Evolutionary conservation across 1,140 invertebrate species (phyloP).

Genomic region (Chrysomallon squamiferum): DNA sequence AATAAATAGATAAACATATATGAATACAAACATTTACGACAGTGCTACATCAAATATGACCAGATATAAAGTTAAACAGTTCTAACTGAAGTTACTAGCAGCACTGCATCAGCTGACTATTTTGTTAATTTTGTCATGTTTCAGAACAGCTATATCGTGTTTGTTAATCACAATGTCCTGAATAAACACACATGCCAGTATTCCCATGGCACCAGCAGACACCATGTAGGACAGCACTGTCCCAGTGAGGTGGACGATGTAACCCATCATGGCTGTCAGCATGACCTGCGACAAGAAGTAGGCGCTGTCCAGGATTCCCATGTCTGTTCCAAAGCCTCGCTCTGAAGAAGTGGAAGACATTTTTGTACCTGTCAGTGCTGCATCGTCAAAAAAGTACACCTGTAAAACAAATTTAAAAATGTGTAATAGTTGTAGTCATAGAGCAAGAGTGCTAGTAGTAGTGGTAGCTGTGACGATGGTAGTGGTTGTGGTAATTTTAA

Average conservation of each 20-base stretch:
- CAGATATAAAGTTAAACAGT: no score
- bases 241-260: conserved; percentile 63
- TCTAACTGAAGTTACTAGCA: no score
- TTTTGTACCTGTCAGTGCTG: background rate
- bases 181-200: conserved; percentile 53
- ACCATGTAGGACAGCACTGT: conserved; percentile 63
- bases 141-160: no score
- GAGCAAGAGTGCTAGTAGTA: no score
- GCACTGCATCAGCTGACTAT: no score
- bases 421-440: background rate
- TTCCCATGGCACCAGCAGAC: conserved; percentile 52
- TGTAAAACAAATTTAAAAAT: conserved; percentile 18
- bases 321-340: conserved; percentile 64
- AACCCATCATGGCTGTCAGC: conserved; percentile 63
- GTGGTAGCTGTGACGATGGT: no score
- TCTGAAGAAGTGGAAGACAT: conserved; percentile 7
- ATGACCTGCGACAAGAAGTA: conserved; percentile 67
- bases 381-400: conserved; percentile 50
- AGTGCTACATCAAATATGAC: no score
- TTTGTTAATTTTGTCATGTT: no score
- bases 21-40: no score
- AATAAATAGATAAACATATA: no score
- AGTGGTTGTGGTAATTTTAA: no score
- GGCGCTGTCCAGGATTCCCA: conserved; percentile 64
- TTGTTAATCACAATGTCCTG: conserved; percentile 33